Conservation (phyloP, 2,113 vertebrate species). For the Trogon surrucura region DNA sequence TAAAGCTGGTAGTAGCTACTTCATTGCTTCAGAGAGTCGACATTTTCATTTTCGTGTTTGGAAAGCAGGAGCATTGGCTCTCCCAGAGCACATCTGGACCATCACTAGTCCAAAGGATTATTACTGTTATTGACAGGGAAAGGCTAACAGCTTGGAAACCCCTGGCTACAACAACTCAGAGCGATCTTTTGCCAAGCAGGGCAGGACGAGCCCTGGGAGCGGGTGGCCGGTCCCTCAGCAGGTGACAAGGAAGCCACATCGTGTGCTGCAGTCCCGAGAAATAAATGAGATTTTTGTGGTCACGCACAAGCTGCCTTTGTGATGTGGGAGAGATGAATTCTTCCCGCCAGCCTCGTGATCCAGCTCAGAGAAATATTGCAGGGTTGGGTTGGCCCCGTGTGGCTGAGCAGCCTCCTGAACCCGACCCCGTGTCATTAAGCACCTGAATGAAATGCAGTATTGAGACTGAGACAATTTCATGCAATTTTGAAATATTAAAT, state of each 20-base stretch:
- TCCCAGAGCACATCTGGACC: background rate
- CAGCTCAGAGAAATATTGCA: background rate
- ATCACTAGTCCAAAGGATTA: background rate
- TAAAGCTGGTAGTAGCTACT: background rate
- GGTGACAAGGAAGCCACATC: too few species aligned
- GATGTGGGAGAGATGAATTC: background rate
- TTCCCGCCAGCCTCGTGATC: background rate
- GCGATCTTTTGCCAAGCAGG: background rate
- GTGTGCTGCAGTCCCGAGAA: background rate
- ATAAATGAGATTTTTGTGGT: background rate
- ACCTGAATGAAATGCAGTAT: background rate
- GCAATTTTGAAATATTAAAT: background rate
- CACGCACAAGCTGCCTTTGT: background rate
- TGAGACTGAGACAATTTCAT: background rate
- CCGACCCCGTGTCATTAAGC: background rate
- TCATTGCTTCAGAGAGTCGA: background rate
- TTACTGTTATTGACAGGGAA: background rate
- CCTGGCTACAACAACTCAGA: background rate
- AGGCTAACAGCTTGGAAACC: background rate
- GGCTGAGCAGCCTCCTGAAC: background rate
- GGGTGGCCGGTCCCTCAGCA: background rate
- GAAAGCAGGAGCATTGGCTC: background rate
- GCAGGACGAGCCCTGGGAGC: background rate
- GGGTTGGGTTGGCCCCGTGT: fast-evolving
- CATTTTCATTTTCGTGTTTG: background rate